Evolutionary conservation across 1,140 invertebrate genomes (phyloP).

Genomic region (Drosophila gunungcola): DNA sequence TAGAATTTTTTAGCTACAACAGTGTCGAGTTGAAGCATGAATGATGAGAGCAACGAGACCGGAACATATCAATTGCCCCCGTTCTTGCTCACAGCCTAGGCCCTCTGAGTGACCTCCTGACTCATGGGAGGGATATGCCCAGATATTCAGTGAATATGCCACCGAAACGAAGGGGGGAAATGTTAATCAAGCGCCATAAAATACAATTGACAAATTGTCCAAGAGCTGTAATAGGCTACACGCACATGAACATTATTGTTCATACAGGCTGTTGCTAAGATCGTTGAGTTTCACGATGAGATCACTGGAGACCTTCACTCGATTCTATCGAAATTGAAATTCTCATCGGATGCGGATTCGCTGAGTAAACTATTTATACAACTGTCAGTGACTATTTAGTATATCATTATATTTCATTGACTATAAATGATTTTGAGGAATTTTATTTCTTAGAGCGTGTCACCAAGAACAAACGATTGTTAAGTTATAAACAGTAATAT

Average conservation of each 20-base stretch:
- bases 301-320: slow-evolving; percentile 21
- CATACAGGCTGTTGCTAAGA: slow-evolving; percentile 11
- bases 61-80: slow-evolving; percentile 74
- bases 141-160: not conserved
- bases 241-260: slow-evolving; percentile 9
- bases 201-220: slow-evolving; percentile 61
- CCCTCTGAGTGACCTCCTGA: slow-evolving; percentile 60
- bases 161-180: slow-evolving; percentile 27
- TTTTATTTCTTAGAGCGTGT: slow-evolving; percentile 18
- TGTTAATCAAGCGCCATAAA: slow-evolving; percentile 60
- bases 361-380: slow-evolving; percentile 7
- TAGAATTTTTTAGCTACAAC: slow-evolving; percentile 27
- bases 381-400: slow-evolving; percentile 33
- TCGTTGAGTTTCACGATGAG: slow-evolving; percentile 23
- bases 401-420: slow-evolving; percentile 15
- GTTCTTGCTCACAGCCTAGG: slow-evolving; percentile 8
- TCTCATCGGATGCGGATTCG: slow-evolving; percentile 12
- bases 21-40: slow-evolving; percentile 55
- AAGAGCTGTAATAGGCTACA: slow-evolving; percentile 18
- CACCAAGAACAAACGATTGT: not conserved
- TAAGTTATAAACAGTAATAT: not conserved
- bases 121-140: slow-evolving; percentile 42
- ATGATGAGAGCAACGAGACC: slow-evolving; percentile 52
- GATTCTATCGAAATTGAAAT: slow-evolving; percentile 11
- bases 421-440: slow-evolving; percentile 28